Percentiles rank a stretch among this genome's conserved stretches.
Conservation (phyloP, 1,140 invertebrate genomes). For the Drosophila nigrodunni region DNA sequence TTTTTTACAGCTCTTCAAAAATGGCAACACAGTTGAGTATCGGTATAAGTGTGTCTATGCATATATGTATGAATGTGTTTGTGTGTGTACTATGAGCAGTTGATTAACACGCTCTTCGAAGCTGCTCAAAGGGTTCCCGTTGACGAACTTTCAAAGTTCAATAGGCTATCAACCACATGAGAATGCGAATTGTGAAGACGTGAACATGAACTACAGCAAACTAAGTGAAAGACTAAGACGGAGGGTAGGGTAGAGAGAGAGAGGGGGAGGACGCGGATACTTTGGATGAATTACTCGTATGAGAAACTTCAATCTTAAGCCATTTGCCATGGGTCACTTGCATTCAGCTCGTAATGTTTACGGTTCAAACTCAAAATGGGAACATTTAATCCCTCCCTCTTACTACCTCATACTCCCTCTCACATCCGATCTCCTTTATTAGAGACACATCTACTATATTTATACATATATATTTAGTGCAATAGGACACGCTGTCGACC, state of each 20-base stretch:
- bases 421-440: too few relatives aligned
- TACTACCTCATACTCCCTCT: too few relatives aligned
- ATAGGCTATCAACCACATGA: constrained; percentile 60
- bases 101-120: constrained; percentile 69
- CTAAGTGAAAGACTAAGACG: not conserved
- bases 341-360: constrained; percentile 46
- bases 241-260: not conserved
- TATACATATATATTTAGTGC: constrained; percentile 43
- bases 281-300: not conserved
- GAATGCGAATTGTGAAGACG: constrained; percentile 31
- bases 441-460: constrained; percentile 1
- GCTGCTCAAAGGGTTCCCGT: constrained; percentile 26
- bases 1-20: too few relatives aligned
- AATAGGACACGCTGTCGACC: constrained; percentile 53
- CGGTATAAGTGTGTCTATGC: not conserved
- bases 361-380: constrained; percentile 49
- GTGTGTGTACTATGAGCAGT: constrained; percentile 3
- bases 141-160: constrained; percentile 68
- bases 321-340: constrained; percentile 56
- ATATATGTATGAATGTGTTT: not conserved
- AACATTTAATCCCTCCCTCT: constrained; percentile 23
- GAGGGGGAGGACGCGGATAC: not conserved
- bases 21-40: not conserved
- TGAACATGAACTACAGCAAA: constrained; percentile 9
- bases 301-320: constrained; percentile 25